Conservation (phyloP, 64 coral and sea anemone species). For the Actinia tenebrosa region DNA sequence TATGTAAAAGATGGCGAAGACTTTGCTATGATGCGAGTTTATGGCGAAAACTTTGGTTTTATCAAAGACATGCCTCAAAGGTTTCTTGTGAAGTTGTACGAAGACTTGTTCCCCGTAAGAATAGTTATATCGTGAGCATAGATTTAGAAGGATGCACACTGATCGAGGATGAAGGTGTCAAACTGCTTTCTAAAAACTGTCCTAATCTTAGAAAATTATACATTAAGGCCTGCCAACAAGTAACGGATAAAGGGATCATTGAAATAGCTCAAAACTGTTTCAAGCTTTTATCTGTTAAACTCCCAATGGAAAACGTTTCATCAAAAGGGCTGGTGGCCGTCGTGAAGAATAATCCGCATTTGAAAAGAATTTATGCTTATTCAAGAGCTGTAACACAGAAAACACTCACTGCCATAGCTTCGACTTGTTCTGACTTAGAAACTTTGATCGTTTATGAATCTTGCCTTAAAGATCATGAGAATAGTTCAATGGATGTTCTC, state of each 20-base stretch:
- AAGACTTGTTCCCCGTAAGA: slow-evolving; percentile 60
- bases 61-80: slow-evolving; percentile 47
- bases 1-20: slow-evolving; percentile 74
- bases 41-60: slow-evolving; percentile 77
- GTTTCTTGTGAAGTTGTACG: slow-evolving; percentile 50
- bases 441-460: slow-evolving; percentile 85
- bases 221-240: slow-evolving; percentile 59
- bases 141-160: slow-evolving; percentile 69
- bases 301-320: slow-evolving; percentile 79
- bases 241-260: slow-evolving; percentile 76
- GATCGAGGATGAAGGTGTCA: slow-evolving; percentile 55
- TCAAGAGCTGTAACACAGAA: slow-evolving; percentile 77
- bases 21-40: slow-evolving; percentile 79
- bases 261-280: slow-evolving; percentile 73
- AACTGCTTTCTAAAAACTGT: slow-evolving; percentile 57
- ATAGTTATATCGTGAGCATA: slow-evolving; percentile 67
- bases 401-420: slow-evolving; percentile 42
- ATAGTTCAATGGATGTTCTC: slow-evolving; percentile 55
- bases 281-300: slow-evolving; percentile 56
- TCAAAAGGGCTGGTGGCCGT: slow-evolving; percentile 65
- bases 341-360: slow-evolving; percentile 68
- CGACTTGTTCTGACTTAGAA: slow-evolving; percentile 62
- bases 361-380: slow-evolving; percentile 67
- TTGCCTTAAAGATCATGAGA: slow-evolving; percentile 69
- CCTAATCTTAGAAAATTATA: slow-evolving; percentile 78